phyloP scores from a whole-genome alignment of 2,888 invertebrate genomes.

The Caenorhabditis becei region DNA sequence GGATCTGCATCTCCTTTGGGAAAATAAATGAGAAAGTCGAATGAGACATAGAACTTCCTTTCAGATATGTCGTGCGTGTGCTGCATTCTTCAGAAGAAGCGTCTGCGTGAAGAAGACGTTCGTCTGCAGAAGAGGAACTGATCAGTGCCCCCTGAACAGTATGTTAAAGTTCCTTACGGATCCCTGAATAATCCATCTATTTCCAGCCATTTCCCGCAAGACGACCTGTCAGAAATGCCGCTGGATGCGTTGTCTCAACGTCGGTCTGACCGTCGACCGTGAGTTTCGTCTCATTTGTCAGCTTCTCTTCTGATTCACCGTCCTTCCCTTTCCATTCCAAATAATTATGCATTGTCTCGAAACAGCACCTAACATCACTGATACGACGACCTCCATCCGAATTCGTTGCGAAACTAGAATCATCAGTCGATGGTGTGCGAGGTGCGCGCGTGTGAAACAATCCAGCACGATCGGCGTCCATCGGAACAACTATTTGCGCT shows the following conservation, averaged over 20 bases:
- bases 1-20: background rate
- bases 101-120: conserved; percentile 56
- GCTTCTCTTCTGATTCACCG: background rate
- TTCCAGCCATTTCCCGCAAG: conserved; percentile 58
- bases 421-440: background rate
- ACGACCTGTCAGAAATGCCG: conserved; percentile 63
- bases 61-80: conserved; percentile 64
- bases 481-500: conserved; percentile 37
- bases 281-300: conserved; percentile 15
- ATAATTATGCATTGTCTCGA: conserved; percentile 34
- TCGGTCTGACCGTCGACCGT: conserved; percentile 58
- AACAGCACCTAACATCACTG: conserved; percentile 47
- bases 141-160: conserved; percentile 60
- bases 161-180: background rate
- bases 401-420: conserved; percentile 33
- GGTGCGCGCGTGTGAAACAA: conserved; percentile 37
- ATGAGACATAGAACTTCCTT: too few relatives aligned
- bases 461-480: conserved; percentile 50
- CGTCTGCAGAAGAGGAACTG: conserved; percentile 56
- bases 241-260: conserved; percentile 59
- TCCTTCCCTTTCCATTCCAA: background rate
- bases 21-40: too few relatives aligned
- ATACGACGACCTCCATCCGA: conserved; percentile 33
- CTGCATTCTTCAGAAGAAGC: conserved; percentile 61
- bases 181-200: background rate